Evolutionary conservation across 2,113 vertebrate genomes (phyloP).

Genomic region (Danionella cerebrum): DNA sequence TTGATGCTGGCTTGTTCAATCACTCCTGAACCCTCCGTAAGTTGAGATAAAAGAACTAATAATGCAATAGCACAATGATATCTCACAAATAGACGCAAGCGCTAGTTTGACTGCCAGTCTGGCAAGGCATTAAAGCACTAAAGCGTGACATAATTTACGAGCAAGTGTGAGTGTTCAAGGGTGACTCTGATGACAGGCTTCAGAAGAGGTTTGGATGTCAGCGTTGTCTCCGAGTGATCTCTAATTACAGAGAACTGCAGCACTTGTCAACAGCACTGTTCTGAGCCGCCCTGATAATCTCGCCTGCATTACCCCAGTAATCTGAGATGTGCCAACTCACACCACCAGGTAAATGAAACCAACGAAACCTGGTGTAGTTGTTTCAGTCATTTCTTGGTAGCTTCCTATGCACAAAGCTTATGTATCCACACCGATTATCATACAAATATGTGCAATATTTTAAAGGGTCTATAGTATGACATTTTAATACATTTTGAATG

Average conservation of each 20-base stretch:
- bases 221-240: not conserved
- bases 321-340: not conserved
- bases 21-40: not conserved
- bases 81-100: not conserved
- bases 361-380: too few species aligned
- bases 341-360: not conserved
- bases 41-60: not conserved
- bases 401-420: too few species aligned
- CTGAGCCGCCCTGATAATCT: not conserved
- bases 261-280: conserved; percentile 7
- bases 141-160: not conserved
- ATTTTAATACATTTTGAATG: too few species aligned
- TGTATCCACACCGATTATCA: too few species aligned
- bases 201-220: conserved; percentile 5
- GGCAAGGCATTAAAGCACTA: not conserved
- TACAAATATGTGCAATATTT: too few species aligned
- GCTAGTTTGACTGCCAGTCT: not conserved
- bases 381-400: too few species aligned
- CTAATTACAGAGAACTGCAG: conserved; percentile 14
- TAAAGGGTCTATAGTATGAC: too few species aligned
- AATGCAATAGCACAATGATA: not conserved
- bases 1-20: not conserved
- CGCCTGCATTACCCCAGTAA: not conserved
- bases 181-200: conserved; percentile 10
- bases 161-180: not conserved